These are phyloP conservation scores for Gastrophryne carolinensis DNA, from an alignment of 2,797 vertebrate species.

Conservation along the genomic window DNA sequence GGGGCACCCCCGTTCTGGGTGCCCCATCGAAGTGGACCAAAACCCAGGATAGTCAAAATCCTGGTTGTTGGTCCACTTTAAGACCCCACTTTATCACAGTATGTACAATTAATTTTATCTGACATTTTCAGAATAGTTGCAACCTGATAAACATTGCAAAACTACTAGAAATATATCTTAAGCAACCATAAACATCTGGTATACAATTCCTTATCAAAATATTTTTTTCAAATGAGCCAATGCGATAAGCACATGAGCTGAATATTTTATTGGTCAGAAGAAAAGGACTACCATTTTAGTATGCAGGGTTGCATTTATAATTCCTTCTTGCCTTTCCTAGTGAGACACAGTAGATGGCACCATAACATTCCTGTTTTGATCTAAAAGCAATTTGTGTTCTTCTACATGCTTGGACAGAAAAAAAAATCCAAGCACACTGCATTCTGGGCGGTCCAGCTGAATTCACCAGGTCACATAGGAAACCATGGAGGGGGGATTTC, in stretches of 20 bases:
- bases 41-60: too few species aligned
- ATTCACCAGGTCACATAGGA: slow-evolving; percentile 24
- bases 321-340: slow-evolving; percentile 52
- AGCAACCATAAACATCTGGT: not conserved
- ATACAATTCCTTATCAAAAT: not conserved
- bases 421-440: not conserved
- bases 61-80: too few species aligned
- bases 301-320: not conserved
- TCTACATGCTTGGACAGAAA: not conserved
- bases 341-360: slow-evolving; percentile 70
- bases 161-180: too few species aligned
- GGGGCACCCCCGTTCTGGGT: too few species aligned
- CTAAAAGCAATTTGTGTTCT: not conserved
- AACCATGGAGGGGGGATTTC: slow-evolving; percentile 43
- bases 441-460: not conserved
- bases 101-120: too few species aligned
- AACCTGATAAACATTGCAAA: not conserved
- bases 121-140: too few species aligned
- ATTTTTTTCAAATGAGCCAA: not conserved
- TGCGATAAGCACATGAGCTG: not conserved
- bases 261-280: slow-evolving; percentile 16
- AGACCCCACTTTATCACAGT: too few species aligned
- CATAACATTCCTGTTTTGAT: slow-evolving; percentile 55
- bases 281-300: slow-evolving; percentile 19
- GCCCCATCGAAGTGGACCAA: too few species aligned